Conservation (phyloP, 2,888 invertebrate genomes). For the Drosophila prolongata region DNA sequence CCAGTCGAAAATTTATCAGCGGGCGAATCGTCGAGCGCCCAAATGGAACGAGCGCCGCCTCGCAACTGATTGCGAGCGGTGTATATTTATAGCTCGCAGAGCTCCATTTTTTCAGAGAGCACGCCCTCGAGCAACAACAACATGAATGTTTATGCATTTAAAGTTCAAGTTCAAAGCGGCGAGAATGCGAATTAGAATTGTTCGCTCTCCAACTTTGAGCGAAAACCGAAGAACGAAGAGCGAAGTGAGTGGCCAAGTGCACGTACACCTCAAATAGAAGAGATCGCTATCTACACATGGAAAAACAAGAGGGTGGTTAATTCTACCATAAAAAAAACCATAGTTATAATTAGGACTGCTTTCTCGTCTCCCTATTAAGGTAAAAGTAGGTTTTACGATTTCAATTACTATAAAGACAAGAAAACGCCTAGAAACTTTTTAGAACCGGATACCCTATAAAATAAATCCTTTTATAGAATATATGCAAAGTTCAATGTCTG, state of each 20-base stretch:
- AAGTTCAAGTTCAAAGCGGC: conserved; percentile 83
- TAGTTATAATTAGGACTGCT: no score
- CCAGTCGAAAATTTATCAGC: conserved; percentile 45
- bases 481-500: no score
- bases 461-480: no score
- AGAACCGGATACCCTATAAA: no score
- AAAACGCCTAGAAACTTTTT: no score
- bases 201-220: conserved; percentile 10
- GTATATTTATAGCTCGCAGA: neutral
- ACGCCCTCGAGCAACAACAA: conserved; percentile 23
- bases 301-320: neutral
- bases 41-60: conserved; percentile 46
- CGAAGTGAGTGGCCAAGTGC: conserved; percentile 56
- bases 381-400: no score
- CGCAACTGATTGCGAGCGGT: conserved; percentile 47
- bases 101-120: conserved; percentile 9
- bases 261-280: conserved; percentile 55
- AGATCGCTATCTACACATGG: conserved; percentile 24
- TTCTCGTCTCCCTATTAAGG: no score
- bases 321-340: no score
- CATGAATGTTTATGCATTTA: conserved; percentile 61
- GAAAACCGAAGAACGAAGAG: conserved; percentile 28
- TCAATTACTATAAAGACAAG: no score
- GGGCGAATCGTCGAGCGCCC: conserved; percentile 40
- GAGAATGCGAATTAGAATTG: conserved; percentile 64